These are phyloP conservation scores for Pogonophryne albipinna DNA, from an alignment of 2,797 vertebrate genomes.

Conservation along the genomic window DNA sequence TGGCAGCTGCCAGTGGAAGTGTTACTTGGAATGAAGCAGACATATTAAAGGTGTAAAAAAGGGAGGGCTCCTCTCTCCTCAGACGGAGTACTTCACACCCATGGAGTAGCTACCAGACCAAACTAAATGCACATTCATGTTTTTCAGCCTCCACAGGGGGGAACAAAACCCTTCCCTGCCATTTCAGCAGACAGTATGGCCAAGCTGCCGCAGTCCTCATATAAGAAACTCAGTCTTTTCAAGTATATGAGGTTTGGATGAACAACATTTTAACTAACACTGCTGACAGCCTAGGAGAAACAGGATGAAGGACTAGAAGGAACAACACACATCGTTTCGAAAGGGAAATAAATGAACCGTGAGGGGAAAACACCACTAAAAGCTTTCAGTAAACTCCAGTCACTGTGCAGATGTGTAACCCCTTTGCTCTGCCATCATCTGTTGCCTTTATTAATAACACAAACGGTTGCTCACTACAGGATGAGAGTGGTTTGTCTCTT, in stretches of 20 bases:
- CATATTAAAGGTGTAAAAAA: slow-evolving; percentile 41
- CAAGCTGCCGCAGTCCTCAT: slow-evolving; percentile 34
- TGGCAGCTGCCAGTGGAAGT: slow-evolving; percentile 20
- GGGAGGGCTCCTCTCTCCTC: slow-evolving; percentile 28
- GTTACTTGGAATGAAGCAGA: slow-evolving; percentile 39
- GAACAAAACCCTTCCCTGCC: slow-evolving; percentile 3
- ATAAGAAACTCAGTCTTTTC: slow-evolving; percentile 24
- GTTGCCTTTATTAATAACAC: slow-evolving; percentile 49
- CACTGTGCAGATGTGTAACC: slow-evolving; percentile 41
- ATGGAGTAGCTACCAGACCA: slow-evolving; percentile 36
- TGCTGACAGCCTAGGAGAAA: slow-evolving; percentile 1
- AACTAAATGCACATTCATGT: slow-evolving; percentile 44
- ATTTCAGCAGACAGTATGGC: slow-evolving; percentile 29
- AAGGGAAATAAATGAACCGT: slow-evolving; percentile 56
- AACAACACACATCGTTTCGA: slow-evolving; percentile 36
- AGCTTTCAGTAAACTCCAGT: slow-evolving; percentile 60
- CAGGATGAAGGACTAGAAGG: not conserved
- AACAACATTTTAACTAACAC: slow-evolving; percentile 42
- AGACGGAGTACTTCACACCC: slow-evolving; percentile 35
- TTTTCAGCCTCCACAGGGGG: slow-evolving; percentile 23
- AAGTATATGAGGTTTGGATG: slow-evolving; percentile 49
- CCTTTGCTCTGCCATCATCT: slow-evolving; percentile 17
- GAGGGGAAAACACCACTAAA: slow-evolving; percentile 60
- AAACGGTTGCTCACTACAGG: slow-evolving; percentile 35
- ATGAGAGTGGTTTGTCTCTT: slow-evolving; percentile 36